Evolutionary conservation across 2,888 invertebrate species (phyloP).

Genomic region (Tubiluchus corallicola): DNA sequence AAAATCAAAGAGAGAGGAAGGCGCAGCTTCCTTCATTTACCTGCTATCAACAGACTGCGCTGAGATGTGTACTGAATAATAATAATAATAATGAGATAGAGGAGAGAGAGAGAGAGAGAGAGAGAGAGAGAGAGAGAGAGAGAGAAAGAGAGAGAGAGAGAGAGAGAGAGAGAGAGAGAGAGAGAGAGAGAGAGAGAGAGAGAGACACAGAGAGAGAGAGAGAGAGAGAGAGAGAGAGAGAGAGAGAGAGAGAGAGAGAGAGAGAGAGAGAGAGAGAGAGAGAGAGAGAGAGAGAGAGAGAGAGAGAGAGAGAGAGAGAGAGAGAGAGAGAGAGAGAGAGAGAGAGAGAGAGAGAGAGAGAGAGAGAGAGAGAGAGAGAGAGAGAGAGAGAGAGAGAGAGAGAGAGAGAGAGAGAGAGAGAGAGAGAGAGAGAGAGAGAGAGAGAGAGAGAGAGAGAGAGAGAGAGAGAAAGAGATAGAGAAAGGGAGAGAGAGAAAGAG

Average conservation of each 20-base stretch:
- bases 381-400: neutral
- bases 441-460: neutral
- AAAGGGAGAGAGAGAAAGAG: slow-evolving; percentile 3
- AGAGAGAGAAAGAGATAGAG: neutral
- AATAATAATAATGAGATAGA: neutral
- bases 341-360: neutral
- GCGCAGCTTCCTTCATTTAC: too few relatives aligned
- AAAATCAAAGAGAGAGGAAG: too few relatives aligned
- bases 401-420: slow-evolving; percentile 1
- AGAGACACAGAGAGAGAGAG: neutral
- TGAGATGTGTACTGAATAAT: neutral
- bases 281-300: slow-evolving; percentile 1
- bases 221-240: too few relatives aligned
- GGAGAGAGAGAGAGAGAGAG: too few relatives aligned
- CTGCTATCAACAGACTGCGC: too few relatives aligned
- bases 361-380: too few relatives aligned
- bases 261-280: slow-evolving; percentile 1
- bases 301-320: neutral
- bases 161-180: too few relatives aligned
- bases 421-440: too few relatives aligned
- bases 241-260: too few relatives aligned
- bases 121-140: too few relatives aligned
- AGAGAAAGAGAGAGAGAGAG: neutral
- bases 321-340: slow-evolving; percentile 1
- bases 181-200: too few relatives aligned